Evolutionary conservation across 2,113 vertebrate genomes (phyloP).

Genomic region (Atherinomorus stipes): DNA sequence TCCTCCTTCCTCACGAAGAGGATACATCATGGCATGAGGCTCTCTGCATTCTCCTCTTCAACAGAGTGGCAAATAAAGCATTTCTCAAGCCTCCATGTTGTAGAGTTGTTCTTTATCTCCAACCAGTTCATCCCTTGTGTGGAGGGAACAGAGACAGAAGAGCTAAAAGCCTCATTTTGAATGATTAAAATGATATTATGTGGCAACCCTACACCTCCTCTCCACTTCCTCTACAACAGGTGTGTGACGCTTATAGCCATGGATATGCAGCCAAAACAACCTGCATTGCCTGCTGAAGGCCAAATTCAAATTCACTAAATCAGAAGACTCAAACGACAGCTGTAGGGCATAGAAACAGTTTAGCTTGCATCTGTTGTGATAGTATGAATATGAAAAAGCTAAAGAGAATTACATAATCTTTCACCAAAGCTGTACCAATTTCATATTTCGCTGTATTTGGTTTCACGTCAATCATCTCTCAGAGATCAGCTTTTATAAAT

Average conservation of each 20-base stretch:
- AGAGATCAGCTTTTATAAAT: slow-evolving; percentile 38
- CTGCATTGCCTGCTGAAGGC: slow-evolving; percentile 50
- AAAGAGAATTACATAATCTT: slow-evolving; percentile 18
- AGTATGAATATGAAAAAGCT: slow-evolving; percentile 13
- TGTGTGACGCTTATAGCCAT: slow-evolving; percentile 31
- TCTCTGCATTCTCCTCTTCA: not conserved
- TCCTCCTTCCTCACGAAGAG: not conserved
- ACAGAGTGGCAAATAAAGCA: slow-evolving; percentile 25
- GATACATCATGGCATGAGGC: slow-evolving; percentile 5
- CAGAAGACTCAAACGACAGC: slow-evolving; percentile 43
- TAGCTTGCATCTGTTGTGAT: slow-evolving; percentile 30
- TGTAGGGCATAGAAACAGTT: slow-evolving; percentile 42
- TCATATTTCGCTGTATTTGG: slow-evolving; percentile 20
- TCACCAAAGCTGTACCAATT: slow-evolving; percentile 19
- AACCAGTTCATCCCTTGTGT: not conserved
- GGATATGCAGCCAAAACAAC: slow-evolving; percentile 50
- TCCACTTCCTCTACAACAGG: slow-evolving; percentile 42
- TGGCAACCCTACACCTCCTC: not conserved
- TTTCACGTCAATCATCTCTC: slow-evolving; percentile 39
- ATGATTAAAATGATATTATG: slow-evolving; percentile 9
- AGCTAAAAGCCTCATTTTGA: slow-evolving; percentile 13
- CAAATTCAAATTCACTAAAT: slow-evolving; percentile 54
- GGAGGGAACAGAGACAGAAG: slow-evolving; percentile 2
- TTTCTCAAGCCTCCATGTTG: not conserved
- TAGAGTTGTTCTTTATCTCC: slow-evolving; percentile 10